These are phyloP conservation scores for Sycophaga agraensis DNA, from an alignment of 1,140 invertebrate species.

Conservation along the genomic window DNA sequence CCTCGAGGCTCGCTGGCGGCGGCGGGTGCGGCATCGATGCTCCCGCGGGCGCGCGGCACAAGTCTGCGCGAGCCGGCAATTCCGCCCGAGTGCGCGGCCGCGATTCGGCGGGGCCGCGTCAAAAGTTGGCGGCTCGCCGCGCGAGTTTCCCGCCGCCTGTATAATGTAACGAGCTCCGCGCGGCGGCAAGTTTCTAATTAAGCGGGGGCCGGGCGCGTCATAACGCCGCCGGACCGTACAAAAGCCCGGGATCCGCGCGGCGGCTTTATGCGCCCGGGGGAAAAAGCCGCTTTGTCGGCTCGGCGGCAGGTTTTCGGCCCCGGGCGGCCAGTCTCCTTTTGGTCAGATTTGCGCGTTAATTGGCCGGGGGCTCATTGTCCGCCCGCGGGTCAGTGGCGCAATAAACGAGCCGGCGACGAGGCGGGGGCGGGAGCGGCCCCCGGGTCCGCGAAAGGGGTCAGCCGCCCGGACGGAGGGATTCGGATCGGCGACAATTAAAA, in stretches of 20 bases:
- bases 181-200: conserved; percentile 55
- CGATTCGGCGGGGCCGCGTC: conserved; percentile 33
- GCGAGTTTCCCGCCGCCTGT: conserved; percentile 50
- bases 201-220: conserved; percentile 41
- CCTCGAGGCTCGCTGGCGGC: no score
- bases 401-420: background rate
- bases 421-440: background rate
- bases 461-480: background rate
- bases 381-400: background rate
- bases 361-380: background rate
- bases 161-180: conserved; percentile 55
- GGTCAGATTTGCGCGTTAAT: conserved; percentile 4
- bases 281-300: no score
- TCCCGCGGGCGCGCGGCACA: conserved; percentile 47
- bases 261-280: no score
- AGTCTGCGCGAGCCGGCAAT: no score
- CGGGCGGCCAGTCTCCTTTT: background rate
- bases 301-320: no score
- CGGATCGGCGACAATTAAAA: background rate
- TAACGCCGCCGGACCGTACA: conserved; percentile 50
- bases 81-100: conserved; percentile 44
- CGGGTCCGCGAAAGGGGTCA: background rate
- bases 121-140: conserved; percentile 26
- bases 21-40: no score
- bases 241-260: conserved; percentile 28